A percentile compares a stretch with the other conserved stretches of the same genome.
phyloP scores from a whole-genome alignment of 1,140 invertebrate species.

The Aphaenogaster ashmeadi region DNA sequence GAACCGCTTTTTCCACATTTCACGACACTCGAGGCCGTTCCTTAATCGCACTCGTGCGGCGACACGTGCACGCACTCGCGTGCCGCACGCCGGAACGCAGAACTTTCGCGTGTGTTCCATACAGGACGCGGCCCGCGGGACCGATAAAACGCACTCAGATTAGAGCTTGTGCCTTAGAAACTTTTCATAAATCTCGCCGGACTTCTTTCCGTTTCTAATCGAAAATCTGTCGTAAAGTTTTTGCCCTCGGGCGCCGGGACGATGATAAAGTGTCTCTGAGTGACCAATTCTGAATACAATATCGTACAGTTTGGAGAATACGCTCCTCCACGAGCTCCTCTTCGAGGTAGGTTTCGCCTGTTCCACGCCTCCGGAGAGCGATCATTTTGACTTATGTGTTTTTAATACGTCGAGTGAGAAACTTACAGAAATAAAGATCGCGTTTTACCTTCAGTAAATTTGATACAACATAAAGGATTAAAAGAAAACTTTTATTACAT shows the following conservation, averaged over 20 bases:
- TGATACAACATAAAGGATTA: neutral
- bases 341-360: neutral
- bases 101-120: conserved; percentile 28
- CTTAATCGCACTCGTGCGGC: neutral
- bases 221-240: conserved; percentile 67
- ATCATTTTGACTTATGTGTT: conserved; percentile 44
- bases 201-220: conserved; percentile 55
- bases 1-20: conserved; percentile 47
- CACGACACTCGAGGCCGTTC: neutral
- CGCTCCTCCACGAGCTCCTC: no score
- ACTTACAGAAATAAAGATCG: neutral
- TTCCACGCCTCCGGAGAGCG: conserved; percentile 20
- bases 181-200: conserved; percentile 67
- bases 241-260: conserved; percentile 15
- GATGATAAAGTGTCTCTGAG: conserved; percentile 65
- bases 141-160: conserved; percentile 69
- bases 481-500: neutral
- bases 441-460: neutral
- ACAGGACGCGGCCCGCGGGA: conserved; percentile 63
- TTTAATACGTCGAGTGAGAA: conserved; percentile 46
- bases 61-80: conserved; percentile 55
- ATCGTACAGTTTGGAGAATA: conserved; percentile 35
- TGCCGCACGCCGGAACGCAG: conserved; percentile 15
- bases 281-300: conserved; percentile 53
- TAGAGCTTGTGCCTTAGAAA: conserved; percentile 47